Percentiles rank a stretch among this genome's conserved stretches.
These are phyloP conservation scores for Bombus haemorrhoidalis DNA, from an alignment of 1,140 invertebrate species.

Conservation along the genomic window DNA sequence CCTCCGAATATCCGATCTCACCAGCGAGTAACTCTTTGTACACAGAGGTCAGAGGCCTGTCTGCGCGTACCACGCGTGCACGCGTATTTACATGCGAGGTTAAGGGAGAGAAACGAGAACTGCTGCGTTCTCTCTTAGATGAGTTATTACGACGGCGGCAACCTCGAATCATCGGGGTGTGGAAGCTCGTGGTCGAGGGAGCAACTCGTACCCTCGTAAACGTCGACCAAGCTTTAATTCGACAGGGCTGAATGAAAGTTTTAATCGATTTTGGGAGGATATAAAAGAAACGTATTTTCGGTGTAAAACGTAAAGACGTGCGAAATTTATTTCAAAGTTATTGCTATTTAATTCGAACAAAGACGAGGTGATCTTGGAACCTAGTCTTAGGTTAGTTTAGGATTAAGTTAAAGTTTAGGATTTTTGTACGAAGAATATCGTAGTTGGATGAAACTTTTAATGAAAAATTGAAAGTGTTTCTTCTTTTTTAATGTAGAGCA, in stretches of 20 bases:
- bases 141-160: conserved; percentile 20
- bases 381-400: too few relatives aligned
- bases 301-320: too few relatives aligned
- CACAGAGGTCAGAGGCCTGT: not conserved
- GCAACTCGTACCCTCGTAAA: not conserved
- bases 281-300: too few relatives aligned
- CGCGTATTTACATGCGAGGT: conserved; percentile 30
- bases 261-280: not conserved
- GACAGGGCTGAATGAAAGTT: not conserved
- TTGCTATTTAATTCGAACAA: too few relatives aligned
- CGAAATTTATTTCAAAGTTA: too few relatives aligned
- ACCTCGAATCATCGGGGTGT: not conserved
- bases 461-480: too few relatives aligned
- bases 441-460: too few relatives aligned
- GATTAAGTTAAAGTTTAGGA: too few relatives aligned
- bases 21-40: conserved; percentile 28
- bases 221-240: not conserved
- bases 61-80: conserved; percentile 13
- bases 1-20: conserved; percentile 30
- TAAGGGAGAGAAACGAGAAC: not conserved
- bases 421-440: too few relatives aligned
- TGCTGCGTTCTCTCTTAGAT: not conserved
- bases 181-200: not conserved
- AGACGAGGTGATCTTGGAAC: too few relatives aligned
- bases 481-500: too few relatives aligned